Evolutionary conservation across 2,113 vertebrate genomes (phyloP).

Genomic region (Dendrocopos noguchii): DNA sequence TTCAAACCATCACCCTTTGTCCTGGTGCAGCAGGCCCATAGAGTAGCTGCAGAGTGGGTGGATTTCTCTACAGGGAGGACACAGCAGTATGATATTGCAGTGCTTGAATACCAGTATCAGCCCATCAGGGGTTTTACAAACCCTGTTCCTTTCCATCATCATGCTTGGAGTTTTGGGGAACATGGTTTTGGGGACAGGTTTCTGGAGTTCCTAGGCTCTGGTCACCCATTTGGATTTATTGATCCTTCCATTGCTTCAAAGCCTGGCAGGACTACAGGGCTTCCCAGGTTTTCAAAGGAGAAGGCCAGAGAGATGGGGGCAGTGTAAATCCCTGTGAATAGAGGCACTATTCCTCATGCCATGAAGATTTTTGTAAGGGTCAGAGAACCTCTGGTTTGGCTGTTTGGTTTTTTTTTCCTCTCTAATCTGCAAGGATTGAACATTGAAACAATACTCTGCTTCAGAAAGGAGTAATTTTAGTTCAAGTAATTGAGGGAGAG

Average conservation of each 20-base stretch:
- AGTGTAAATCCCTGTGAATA: not conserved
- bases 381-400: not conserved
- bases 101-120: not conserved
- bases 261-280: not conserved
- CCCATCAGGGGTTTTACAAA: not conserved
- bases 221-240: not conserved
- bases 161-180: not conserved
- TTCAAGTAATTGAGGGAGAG: not conserved
- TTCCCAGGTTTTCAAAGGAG: not conserved
- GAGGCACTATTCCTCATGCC: not conserved
- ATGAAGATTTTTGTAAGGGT: not conserved
- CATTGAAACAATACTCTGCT: not conserved
- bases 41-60: not conserved
- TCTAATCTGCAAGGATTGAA: not conserved
- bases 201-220: not conserved
- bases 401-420: not conserved
- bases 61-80: not conserved
- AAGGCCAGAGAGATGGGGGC: not conserved
- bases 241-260: not conserved
- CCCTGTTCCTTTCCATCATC: not conserved
- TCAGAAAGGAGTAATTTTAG: not conserved
- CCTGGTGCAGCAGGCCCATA: too few relatives aligned
- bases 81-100: not conserved
- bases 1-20: too few relatives aligned
- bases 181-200: rapidly evolving